Evolutionary conservation across 2,113 vertebrate genomes (phyloP).

Genomic region (Engystomops pustulosus): DNA sequence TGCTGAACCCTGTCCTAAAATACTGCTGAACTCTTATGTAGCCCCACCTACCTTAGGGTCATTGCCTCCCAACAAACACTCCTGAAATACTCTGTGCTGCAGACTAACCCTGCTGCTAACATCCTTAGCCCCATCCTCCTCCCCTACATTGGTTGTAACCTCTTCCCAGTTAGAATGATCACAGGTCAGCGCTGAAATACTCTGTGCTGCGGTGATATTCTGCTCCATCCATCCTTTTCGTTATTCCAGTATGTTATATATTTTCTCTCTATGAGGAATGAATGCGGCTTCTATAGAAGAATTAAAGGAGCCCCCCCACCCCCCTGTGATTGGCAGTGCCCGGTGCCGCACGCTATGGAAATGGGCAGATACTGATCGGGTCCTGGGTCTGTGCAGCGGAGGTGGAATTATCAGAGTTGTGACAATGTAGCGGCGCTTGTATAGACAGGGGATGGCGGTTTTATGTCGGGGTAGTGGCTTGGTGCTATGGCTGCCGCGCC

Average conservation of each 20-base stretch:
- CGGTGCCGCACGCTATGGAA: slow-evolving; percentile 33
- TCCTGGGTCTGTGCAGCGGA: slow-evolving; percentile 30
- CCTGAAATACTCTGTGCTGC: neutral
- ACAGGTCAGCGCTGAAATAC: neutral
- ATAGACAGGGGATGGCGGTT: slow-evolving; percentile 1
- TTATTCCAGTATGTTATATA: too few species aligned
- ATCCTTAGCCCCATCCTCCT: neutral
- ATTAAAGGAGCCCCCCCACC: slow-evolving; percentile 16
- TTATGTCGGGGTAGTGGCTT: slow-evolving; percentile 27
- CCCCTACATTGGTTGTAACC: too few species aligned
- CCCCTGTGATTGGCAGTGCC: slow-evolving; percentile 33
- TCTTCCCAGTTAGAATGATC: too few species aligned
- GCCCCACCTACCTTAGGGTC: neutral
- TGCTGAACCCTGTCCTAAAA: too few species aligned
- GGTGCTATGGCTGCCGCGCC: neutral
- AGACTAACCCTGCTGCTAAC: too few species aligned
- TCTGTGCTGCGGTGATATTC: neutral
- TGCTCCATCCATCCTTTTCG: too few species aligned
- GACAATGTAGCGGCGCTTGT: slow-evolving; percentile 41
- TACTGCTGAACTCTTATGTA: too few species aligned
- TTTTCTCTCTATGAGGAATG: neutral
- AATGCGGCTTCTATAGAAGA: slow-evolving; percentile 26
- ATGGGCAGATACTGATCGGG: slow-evolving; percentile 52
- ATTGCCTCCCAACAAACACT: neutral
- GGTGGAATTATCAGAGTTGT: slow-evolving; percentile 54